These are phyloP conservation scores for Imbricaverruca yamaguchii DNA, from an alignment of 2,888 invertebrate genomes.

Conservation along the genomic window DNA sequence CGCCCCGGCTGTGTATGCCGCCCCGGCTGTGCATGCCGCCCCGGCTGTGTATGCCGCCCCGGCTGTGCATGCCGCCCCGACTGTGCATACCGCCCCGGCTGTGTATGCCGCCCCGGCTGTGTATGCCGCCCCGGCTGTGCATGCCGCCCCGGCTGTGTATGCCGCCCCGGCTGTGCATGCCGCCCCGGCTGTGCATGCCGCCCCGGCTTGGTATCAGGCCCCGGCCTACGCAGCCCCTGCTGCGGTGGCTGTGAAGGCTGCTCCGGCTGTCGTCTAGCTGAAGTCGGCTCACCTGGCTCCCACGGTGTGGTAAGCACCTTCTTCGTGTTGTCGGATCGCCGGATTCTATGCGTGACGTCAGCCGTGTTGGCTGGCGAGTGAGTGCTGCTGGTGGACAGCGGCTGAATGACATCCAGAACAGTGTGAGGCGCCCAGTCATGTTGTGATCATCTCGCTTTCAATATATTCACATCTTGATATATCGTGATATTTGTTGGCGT, in stretches of 20 bases:
- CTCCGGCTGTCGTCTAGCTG: not conserved
- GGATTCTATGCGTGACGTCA: not conserved
- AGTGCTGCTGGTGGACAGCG: not conserved
- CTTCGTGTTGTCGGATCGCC: too few relatives aligned
- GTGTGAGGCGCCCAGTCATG: not conserved
- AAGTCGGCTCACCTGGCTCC: not conserved
- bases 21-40: not conserved
- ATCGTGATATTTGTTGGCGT: too few relatives aligned
- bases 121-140: not conserved
- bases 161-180: not conserved
- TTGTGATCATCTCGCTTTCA: constrained; percentile 7
- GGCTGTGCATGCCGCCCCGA: not conserved
- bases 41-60: not conserved
- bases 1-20: not conserved
- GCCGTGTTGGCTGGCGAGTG: not conserved
- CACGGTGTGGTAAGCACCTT: not conserved
- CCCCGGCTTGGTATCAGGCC: not conserved
- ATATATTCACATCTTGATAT: not conserved
- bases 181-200: not conserved
- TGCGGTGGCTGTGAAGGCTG: not conserved
- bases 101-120: not conserved
- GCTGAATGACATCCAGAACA: not conserved
- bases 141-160: not conserved
- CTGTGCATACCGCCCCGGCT: not conserved
- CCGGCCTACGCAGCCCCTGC: not conserved